Evolutionary conservation across 1,140 invertebrate genomes (phyloP), one percentile per base, ranked within the genome.

Genomic region (Drosophila grimshawi): DNA sequence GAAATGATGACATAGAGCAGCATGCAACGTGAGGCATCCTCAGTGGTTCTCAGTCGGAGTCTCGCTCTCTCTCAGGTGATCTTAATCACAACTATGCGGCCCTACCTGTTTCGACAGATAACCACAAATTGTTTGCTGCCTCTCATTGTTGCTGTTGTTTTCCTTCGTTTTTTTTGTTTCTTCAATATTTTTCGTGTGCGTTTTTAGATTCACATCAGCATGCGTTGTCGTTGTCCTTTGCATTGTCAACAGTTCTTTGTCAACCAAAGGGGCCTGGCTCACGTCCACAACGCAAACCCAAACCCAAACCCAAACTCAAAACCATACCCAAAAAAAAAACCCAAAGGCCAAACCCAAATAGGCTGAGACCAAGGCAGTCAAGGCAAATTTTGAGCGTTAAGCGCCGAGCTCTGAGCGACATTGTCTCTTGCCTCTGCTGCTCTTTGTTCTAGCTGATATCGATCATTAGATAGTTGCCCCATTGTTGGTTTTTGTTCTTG

Each of bases 381-480:
- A 65, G 48, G 37, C 66, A 61, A 43, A 55, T 53, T 55, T 51
- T 11, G 10, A n/a, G 5, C 11, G 10, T 5, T 19, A 19, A 19
- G 19, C 19, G 19, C 7, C 10, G 39, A 45, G 56, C 29, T 33
- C 33, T 37, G 64, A 67, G 65, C 57, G 66, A 63, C 61, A 66
- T 68, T 63, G 59, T 74, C 64, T 55, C 39, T 51, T 39, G 53
- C 33, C 51, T 49, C 43, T 48, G 39, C 29, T 49, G 32, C 19
- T 57, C 68, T 76, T 76, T 76, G 73, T 76, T 76, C 73, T 71
- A 64, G 49, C 73, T 71, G 73, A 76, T 76, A 76, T 76, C 68
- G 73, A 76, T 76, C 73, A 71, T 76, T 76, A 76, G 73, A 76
- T 76, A 71, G 68, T 65, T 65, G 39, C 29, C 63, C 60, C 67